phyloP scores from a whole-genome alignment of 1,140 invertebrate species.

The Lethocerus indicus region DNA sequence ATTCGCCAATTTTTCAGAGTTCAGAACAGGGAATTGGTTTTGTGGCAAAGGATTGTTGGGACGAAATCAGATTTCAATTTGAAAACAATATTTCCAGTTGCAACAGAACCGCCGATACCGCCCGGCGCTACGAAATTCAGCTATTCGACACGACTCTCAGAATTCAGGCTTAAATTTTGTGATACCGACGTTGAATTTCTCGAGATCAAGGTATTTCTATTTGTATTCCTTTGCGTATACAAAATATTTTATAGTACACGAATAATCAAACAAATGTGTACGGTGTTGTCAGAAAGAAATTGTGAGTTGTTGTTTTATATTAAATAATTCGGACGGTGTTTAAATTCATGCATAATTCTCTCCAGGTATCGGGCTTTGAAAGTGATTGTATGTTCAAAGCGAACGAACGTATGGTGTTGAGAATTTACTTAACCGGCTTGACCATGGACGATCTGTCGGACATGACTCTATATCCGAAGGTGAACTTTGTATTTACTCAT shows the following conservation, averaged over 20 bases:
- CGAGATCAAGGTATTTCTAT: slow-evolving; percentile 35
- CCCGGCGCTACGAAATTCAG: slow-evolving; percentile 58
- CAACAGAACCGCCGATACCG: slow-evolving; percentile 47
- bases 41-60: slow-evolving; percentile 23
- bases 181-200: slow-evolving; percentile 53
- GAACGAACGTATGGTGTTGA: slow-evolving; percentile 59
- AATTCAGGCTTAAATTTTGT: slow-evolving; percentile 40
- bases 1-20: slow-evolving; percentile 22
- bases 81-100: slow-evolving; percentile 12
- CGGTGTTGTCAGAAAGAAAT: too few relatives aligned
- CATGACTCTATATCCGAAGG: slow-evolving; percentile 59
- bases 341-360: too few relatives aligned
- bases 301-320: too few relatives aligned
- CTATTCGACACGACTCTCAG: slow-evolving; percentile 47
- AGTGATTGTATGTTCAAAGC: slow-evolving; percentile 58
- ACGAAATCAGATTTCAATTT: background rate
- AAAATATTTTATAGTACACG: too few relatives aligned
- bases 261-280: too few relatives aligned
- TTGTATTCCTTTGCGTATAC: too few relatives aligned
- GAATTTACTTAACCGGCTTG: slow-evolving; percentile 44
- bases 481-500: slow-evolving; percentile 22
- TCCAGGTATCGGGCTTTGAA: slow-evolving; percentile 38
- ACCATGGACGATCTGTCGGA: slow-evolving; percentile 54
- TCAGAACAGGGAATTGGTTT: slow-evolving; percentile 25
- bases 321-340: too few relatives aligned